phyloP scores from a whole-genome alignment of 64 coral and sea anemone species.

The Pocillopora verrucosa region DNA sequence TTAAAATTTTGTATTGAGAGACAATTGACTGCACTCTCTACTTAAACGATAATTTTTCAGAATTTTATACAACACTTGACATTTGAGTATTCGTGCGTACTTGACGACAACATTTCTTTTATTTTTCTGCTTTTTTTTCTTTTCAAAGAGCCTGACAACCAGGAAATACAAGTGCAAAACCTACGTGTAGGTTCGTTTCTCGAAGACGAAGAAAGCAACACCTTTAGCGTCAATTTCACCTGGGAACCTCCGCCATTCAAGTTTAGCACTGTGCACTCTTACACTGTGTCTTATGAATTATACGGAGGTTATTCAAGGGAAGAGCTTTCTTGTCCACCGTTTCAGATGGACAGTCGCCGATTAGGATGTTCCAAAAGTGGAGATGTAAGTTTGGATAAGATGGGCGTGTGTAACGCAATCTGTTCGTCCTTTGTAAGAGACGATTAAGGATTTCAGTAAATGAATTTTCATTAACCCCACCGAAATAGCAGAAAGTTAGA shows the following conservation, averaged over 20 bases:
- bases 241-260: conserved; percentile 23
- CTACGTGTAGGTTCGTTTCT: not conserved
- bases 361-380: conserved; percentile 2
- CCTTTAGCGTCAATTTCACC: not conserved
- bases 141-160: not conserved
- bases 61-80: too few species aligned
- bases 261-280: conserved; percentile 5
- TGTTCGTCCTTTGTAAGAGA: too few species aligned
- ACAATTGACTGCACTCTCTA: too few species aligned
- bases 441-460: too few species aligned
- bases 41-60: too few species aligned
- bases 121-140: not conserved
- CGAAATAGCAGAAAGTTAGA: too few species aligned
- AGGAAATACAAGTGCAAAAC: conserved; percentile 5
- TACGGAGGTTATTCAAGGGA: not conserved
- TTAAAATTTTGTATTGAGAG: too few species aligned
- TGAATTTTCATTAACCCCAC: too few species aligned
- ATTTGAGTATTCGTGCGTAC: too few species aligned
- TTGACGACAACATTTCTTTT: too few species aligned
- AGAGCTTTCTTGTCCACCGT: not conserved
- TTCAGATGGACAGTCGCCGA: not conserved
- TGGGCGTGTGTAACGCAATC: too few species aligned
- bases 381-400: not conserved
- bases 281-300: conserved; percentile 8
- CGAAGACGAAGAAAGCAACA: conserved; percentile 4